Base-by-base conservation (phyloP, 2,888 invertebrate genomes). In the Apamea sordens region DNA sequence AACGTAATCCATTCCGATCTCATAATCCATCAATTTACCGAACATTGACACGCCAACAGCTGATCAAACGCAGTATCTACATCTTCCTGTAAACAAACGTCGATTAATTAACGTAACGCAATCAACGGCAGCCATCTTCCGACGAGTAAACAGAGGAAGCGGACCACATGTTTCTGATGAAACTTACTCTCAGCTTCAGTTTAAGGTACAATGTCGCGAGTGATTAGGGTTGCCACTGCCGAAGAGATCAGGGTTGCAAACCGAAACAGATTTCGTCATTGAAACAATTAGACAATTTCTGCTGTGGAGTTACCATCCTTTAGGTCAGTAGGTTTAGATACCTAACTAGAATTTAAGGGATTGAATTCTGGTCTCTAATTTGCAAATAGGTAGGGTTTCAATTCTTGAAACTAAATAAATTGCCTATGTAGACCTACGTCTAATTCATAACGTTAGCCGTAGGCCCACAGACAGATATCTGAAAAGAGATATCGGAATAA, bases 61-160 rank as follows among this genome's bases (percentile, higher is more conserved):
- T 84, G 77, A 68, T 82, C 79, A 47, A 65, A 73, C 41, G 70
- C 65, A 56, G 61, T 79, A 68, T 65, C 36, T 70, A 44, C 44
- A 74, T 53, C 32, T 41, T 67, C 44, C 32, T 50, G 68, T 69
- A 83, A 70, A 86, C 85, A 86, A 56, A 74, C 71, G 41, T 44
- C 63, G 50, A 79, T 80, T 85, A 84, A 85, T 84, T 84, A 80
- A 77, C 67, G 73, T 63, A 76, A 79, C 68, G 36, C 74, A 79
- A 85, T 85, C 63, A 83, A 74, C 63, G 74, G 73, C 79, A n/a
- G 64, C 69, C 63, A 71, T 79, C 75, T 71, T 36, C 50, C 44
- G 56, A 61, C 53, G 47, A 59, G 71, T 77, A 75, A 76, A 86
- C 78, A 82, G 41, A 77, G 73, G 83, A 76, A 61, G 59, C 64